Base-by-base conservation (phyloP, 2,113 vertebrate genomes). In the Synchiropus splendidus region DNA sequence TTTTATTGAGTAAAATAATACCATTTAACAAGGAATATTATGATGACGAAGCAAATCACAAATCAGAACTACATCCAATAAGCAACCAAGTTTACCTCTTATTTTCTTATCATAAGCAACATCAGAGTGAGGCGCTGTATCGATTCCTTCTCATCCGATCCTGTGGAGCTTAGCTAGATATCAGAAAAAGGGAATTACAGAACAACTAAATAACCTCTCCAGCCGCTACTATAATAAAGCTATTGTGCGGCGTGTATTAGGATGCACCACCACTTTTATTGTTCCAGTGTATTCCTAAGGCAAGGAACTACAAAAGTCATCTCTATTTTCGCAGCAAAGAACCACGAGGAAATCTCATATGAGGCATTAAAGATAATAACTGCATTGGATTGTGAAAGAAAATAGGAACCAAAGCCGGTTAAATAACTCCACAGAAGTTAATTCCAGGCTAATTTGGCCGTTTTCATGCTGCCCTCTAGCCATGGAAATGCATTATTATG, bases 391-490 rank as follows among this genome's bases (percentile, higher is more conserved):
- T 67, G 61, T 55, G 52, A 67, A 75, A 63, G 43, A 54, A 64
- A 64, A 67, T 73, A 63, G 43, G 54, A 64, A 64, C 66, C 45
- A 72, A 63, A 50, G 45, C 42, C 53, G 37, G 14, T 53, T 45
- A 42, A 46, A 63, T 51, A 54, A 45, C 32, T 42, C 32, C 57
- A 45, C 41, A 55, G 59, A 27, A 61, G 57, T 67, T 67, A 39
- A 81, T 75, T 67, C 61, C 39, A 73, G 64, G 42, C 64, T 50
- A 67, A 77, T 75, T 73, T 69, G 58, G 58, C 65, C 51, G 48
- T 59, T 76, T 67, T 46, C 58, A 68, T 61, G 53, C 51, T 45
- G 16, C 53, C 55, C 61, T 64, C 64, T 42, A 63, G 63, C 58
- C 61, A 75, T 36, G 58, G 54, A 69, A 64, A 62, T 66, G 21